Conservation (phyloP, 2,888 invertebrate genomes). For the Falcaria lacertinaria region DNA sequence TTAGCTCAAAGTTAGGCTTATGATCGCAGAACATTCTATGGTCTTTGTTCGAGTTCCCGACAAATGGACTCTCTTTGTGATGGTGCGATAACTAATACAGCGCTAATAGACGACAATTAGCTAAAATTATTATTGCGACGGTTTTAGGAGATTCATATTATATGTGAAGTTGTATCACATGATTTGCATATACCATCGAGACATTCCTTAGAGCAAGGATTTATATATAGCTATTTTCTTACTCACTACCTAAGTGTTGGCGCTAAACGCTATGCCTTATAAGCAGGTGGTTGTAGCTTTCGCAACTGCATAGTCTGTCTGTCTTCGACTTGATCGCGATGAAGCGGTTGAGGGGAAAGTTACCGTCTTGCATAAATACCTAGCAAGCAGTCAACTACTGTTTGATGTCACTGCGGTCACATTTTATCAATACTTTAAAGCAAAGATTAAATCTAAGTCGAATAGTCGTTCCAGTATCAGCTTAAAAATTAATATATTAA, state of each 20-base stretch:
- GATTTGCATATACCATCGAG: constrained; percentile 8
- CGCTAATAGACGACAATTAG: constrained; percentile 18
- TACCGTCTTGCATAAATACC: constrained; percentile 56
- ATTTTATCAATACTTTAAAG: constrained; percentile 12
- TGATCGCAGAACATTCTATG: constrained; percentile 5
- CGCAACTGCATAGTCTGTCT: constrained; percentile 60
- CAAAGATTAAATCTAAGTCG: not conserved
- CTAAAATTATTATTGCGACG: constrained; percentile 15
- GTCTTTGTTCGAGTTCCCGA: constrained; percentile 17
- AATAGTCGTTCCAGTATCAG: not conserved
- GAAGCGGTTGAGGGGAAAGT: constrained; percentile 56
- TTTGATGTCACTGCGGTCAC: constrained; percentile 31
- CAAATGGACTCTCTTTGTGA: constrained; percentile 20
- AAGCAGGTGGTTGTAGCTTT: constrained; percentile 64
- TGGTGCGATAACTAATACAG: constrained; percentile 16
- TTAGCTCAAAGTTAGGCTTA: constrained; percentile 6
- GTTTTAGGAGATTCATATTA: not conserved
- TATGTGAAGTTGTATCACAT: constrained; percentile 4
- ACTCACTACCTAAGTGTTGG: constrained; percentile 27
- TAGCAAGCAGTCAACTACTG: constrained; percentile 18
- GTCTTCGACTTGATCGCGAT: constrained; percentile 48
- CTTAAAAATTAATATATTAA: not conserved
- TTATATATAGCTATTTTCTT: constrained; percentile 23
- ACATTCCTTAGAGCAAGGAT: constrained; percentile 8
- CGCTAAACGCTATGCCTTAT: constrained; percentile 44